A percentile compares a stretch with the other conserved stretches of the same genome.
These are phyloP conservation scores for Falco naumanni DNA, from an alignment of 2,797 vertebrate species.

Conservation along the genomic window DNA sequence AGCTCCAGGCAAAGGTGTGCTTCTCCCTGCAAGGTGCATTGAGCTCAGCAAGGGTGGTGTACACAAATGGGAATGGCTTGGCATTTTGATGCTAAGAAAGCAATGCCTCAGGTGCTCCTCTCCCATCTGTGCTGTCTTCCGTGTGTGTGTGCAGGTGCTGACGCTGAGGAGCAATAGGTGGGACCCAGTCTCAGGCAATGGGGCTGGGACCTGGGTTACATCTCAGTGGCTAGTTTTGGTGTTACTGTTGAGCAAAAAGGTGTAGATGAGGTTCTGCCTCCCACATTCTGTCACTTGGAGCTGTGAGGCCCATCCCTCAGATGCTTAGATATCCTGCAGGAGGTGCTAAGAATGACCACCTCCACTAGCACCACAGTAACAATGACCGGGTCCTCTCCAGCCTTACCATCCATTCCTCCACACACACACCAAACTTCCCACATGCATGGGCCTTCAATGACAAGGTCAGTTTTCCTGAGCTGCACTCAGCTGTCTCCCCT, in stretches of 20 bases:
- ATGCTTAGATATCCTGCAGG: background rate
- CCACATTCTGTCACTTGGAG: background rate
- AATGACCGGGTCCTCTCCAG: background rate
- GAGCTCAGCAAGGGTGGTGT: background rate
- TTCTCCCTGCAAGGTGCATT: background rate
- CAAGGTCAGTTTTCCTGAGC: background rate
- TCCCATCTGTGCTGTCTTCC: background rate
- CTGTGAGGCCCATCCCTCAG: background rate
- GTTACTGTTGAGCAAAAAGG: background rate
- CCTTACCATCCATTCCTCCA: background rate
- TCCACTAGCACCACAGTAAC: background rate
- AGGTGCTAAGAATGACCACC: background rate
- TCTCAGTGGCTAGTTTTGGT: background rate
- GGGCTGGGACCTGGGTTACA: background rate
- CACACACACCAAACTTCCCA: background rate
- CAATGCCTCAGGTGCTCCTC: background rate
- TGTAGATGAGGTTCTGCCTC: background rate
- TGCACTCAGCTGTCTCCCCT: background rate
- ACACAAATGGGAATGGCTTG: background rate
- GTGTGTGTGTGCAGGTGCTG: background rate
- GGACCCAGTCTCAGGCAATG: background rate
- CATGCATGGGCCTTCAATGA: background rate
- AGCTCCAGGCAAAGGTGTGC: background rate
- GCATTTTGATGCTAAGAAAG: background rate
- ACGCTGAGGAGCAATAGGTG: background rate